These are phyloP conservation scores for Parthenolecanium corni DNA, from an alignment of 2,888 invertebrate species.

Conservation along the genomic window DNA sequence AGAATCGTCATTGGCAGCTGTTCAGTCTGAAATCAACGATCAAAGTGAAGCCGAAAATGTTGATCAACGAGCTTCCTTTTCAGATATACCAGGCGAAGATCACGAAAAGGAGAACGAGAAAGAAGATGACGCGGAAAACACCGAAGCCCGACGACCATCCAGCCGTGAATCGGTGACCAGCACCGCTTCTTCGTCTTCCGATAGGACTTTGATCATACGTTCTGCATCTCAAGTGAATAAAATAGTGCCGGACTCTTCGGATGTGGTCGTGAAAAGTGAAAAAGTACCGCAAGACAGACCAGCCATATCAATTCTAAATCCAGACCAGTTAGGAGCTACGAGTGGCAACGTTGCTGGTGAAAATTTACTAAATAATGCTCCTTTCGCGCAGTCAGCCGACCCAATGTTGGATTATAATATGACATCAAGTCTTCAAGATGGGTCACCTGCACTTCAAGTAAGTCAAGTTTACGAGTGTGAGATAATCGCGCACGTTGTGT, in stretches of 20 bases:
- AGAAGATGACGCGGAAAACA: slow-evolving; percentile 3
- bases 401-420: slow-evolving; percentile 2
- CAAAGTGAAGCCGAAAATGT: not conserved
- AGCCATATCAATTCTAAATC: slow-evolving; percentile 19
- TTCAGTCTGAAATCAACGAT: not conserved
- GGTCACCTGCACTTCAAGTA: not conserved
- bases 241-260: not conserved
- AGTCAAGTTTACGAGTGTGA: too few species aligned
- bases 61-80: not conserved
- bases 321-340: slow-evolving; percentile 23
- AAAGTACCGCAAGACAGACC: not conserved
- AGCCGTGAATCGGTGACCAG: slow-evolving; percentile 13
- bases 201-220: slow-evolving; percentile 10
- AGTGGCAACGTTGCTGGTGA: not conserved
- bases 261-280: slow-evolving; percentile 4
- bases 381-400: not conserved
- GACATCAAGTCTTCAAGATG: not conserved
- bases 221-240: slow-evolving; percentile 15
- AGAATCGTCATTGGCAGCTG: not conserved
- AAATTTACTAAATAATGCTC: slow-evolving; percentile 14
- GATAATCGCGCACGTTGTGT: too few species aligned
- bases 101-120: slow-evolving; percentile 7
- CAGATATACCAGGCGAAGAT: not conserved
- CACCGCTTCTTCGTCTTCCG: slow-evolving; percentile 6
- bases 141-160: not conserved